Conservation (phyloP, 37 sponge, comb jelly and placozoan genomes). For the Chondrosia reniformis region DNA sequence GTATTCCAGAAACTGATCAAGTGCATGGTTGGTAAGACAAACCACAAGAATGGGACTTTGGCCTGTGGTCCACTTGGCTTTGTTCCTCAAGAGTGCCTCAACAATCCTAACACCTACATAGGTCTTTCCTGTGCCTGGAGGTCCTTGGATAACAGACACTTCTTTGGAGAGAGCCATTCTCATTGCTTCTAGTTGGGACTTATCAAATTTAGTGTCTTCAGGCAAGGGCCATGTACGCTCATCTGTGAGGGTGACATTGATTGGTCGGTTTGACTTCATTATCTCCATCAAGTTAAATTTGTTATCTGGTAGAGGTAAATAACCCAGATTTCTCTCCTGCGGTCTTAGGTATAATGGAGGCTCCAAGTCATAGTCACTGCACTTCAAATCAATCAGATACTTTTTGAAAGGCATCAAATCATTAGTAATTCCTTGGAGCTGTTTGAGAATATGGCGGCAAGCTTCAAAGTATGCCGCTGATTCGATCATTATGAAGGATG, state of each 20-base stretch:
- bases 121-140: conserved; percentile 96
- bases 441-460: conserved; percentile 64
- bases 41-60: conserved; percentile 80
- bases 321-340: no score
- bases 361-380: background rate
- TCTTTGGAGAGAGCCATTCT: conserved; percentile 67
- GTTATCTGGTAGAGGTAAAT: no score
- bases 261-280: background rate
- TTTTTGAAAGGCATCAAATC: conserved; percentile 56
- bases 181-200: conserved; percentile 68
- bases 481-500: conserved; percentile 53
- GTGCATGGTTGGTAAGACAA: conserved; percentile 94
- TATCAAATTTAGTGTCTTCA: conserved; percentile 41
- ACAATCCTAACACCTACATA: conserved; percentile 80
- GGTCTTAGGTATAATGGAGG: conserved; percentile 36
- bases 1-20: conserved; percentile 90
- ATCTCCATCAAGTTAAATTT: background rate
- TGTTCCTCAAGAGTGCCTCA: conserved; percentile 53
- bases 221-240: conserved; percentile 38
- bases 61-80: conserved; percentile 40
- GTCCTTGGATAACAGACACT: conserved; percentile 91
- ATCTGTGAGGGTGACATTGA: conserved; percentile 7
- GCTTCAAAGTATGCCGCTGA: conserved; percentile 91
- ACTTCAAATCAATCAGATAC: conserved; percentile 66
- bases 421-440: conserved; percentile 41